A percentile compares a stretch with the other conserved stretches of the same genome.
Evolutionary conservation across 1,140 invertebrate species (phyloP).

Genomic region (Diachasma alloeum): DNA sequence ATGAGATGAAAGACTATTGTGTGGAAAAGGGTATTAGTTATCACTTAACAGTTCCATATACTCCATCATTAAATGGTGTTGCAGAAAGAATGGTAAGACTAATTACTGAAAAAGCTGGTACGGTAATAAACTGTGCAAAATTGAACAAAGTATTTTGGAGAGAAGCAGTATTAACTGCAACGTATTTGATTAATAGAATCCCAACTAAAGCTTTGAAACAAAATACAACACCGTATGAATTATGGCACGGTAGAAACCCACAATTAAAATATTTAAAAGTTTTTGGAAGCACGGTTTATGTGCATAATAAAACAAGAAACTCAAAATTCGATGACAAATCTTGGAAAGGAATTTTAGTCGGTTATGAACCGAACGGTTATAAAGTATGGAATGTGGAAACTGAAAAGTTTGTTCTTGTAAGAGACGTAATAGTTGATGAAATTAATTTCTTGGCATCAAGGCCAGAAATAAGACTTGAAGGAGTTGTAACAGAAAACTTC

Average conservation of each 20-base stretch:
- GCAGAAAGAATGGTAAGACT: constrained; percentile 58
- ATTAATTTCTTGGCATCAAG: constrained; percentile 47
- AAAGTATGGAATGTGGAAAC: constrained; percentile 36
- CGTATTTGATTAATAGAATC: constrained; percentile 25
- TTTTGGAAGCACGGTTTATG: constrained; percentile 61
- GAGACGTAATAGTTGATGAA: constrained; percentile 58
- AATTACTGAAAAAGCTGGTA: constrained; percentile 56
- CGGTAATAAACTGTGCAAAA: constrained; percentile 47
- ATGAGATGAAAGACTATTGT: constrained; percentile 8
- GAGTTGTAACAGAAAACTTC: background rate
- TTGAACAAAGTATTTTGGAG: constrained; percentile 53
- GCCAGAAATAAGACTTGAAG: constrained; percentile 13
- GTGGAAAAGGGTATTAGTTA: constrained; percentile 18
- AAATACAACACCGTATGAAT: constrained; percentile 59
- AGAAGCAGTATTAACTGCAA: constrained; percentile 54
- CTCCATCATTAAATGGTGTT: constrained; percentile 15
- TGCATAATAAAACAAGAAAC: constrained; percentile 52
- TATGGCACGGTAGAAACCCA: constrained; percentile 62
- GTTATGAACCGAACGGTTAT: background rate
- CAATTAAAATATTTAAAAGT: constrained; percentile 59
- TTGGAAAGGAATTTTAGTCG: background rate
- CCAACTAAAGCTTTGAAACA: constrained; percentile 52
- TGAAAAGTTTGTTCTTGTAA: constrained; percentile 46
- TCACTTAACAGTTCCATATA: constrained; percentile 13
- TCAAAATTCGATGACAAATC: background rate